These are phyloP conservation scores for Formica selysi DNA, from an alignment of 1,140 invertebrate species.

Conservation along the genomic window DNA sequence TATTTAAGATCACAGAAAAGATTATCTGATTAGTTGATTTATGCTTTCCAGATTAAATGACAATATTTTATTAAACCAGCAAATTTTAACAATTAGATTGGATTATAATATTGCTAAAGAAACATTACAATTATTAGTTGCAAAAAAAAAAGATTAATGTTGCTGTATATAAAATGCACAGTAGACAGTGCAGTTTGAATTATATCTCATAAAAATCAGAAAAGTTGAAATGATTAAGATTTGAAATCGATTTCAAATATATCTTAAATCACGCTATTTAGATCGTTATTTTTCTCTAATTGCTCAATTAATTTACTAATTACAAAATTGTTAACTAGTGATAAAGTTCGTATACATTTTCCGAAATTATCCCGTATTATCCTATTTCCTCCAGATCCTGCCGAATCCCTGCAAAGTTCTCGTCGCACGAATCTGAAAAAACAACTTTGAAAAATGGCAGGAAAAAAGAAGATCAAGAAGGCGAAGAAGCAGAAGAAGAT, in stretches of 20 bases:
- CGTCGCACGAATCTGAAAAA: background rate
- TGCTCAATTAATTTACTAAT: background rate
- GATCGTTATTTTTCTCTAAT: background rate
- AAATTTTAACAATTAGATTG: background rate
- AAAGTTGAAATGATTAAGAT: background rate
- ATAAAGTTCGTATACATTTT: background rate
- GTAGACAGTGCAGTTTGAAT: background rate
- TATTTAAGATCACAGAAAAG: no score
- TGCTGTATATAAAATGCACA: background rate
- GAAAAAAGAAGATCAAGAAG: slow-evolving; percentile 46
- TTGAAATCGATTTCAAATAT: background rate
- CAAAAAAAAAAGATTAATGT: background rate
- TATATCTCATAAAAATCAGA: background rate
- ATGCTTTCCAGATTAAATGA: background rate
- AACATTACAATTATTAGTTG: no score
- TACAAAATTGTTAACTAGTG: background rate
- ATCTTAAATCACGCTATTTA: background rate
- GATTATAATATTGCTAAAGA: background rate
- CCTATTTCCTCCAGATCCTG: slow-evolving; percentile 9
- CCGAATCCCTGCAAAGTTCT: background rate
- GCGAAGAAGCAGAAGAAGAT: slow-evolving; percentile 25
- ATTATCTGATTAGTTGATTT: no score
- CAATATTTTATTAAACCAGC: background rate
- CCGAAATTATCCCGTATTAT: background rate
- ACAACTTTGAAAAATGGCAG: slow-evolving; percentile 58